phyloP scores from a whole-genome alignment of 1,140 invertebrate genomes.

The Euschistus heros region DNA sequence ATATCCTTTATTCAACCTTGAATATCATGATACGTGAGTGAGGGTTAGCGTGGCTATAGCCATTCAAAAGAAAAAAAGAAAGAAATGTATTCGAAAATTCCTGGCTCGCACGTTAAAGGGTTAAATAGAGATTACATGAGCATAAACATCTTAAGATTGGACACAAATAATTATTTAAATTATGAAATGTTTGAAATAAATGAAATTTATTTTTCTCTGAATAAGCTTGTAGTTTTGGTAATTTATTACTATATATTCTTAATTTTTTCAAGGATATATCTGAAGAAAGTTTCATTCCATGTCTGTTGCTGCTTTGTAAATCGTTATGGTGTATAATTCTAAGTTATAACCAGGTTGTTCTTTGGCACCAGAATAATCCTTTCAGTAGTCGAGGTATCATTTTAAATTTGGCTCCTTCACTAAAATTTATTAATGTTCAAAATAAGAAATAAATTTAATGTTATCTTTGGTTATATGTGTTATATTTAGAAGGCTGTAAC shows the following conservation, averaged over 20 bases:
- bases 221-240: no score
- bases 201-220: no score
- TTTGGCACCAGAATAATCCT: constrained; percentile 56
- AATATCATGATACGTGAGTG: no score
- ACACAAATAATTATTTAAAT: no score
- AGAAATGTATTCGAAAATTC: no score
- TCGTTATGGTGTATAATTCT: constrained; percentile 69
- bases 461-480: constrained; percentile 31
- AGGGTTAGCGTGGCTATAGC: no score
- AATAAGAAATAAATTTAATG: neutral
- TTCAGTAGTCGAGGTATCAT: constrained; percentile 20
- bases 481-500: constrained; percentile 51
- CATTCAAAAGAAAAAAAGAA: no score
- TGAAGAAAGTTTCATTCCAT: constrained; percentile 68
- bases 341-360: constrained; percentile 69
- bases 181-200: no score
- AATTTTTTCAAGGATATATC: constrained; percentile 44
- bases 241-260: neutral
- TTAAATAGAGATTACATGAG: no score
- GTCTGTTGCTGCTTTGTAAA: constrained; percentile 69
- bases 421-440: neutral
- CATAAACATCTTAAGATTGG: no score
- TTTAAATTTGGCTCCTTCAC: neutral
- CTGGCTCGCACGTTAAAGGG: no score
- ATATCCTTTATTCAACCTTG: no score